Conservation (phyloP, 1,140 invertebrate genomes). For the Agrypnia vestita region DNA sequence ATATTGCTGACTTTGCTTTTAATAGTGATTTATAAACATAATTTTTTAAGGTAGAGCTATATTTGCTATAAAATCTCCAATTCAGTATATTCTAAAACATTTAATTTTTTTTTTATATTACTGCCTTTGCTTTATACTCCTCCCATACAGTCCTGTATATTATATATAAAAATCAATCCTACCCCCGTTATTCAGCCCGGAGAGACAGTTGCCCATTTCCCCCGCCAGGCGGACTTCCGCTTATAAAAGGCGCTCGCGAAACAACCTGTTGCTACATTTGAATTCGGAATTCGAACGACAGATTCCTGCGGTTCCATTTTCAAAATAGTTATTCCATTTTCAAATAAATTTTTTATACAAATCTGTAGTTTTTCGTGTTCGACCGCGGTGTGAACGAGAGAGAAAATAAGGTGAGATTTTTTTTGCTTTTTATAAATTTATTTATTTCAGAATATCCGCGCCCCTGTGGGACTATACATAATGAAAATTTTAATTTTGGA, state of each 20-base stretch:
- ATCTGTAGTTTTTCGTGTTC: neutral
- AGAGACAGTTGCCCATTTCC: neutral
- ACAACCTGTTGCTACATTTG: slow-evolving; percentile 52
- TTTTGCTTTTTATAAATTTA: neutral
- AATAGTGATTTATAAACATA: no score
- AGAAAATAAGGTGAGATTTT: neutral
- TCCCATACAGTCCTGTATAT: no score
- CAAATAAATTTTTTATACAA: neutral
- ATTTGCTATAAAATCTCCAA: no score
- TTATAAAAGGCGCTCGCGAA: slow-evolving; percentile 26
- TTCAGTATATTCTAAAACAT: no score
- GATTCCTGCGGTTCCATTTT: neutral
- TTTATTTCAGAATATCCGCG: no score
- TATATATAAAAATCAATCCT: slow-evolving; percentile 16
- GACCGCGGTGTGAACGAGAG: neutral
- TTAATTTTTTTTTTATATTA: no score
- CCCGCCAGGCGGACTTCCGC: neutral
- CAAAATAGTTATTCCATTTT: slow-evolving; percentile 7
- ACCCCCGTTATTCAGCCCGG: neutral
- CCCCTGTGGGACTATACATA: no score
- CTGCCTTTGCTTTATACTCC: no score
- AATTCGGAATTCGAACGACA: neutral
- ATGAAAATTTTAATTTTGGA: no score
- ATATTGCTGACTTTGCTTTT: no score
- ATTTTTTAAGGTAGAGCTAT: no score